These are phyloP conservation scores for Ctenopoma kingsleyae DNA, from an alignment of 2,797 vertebrate species.

Conservation along the genomic window DNA sequence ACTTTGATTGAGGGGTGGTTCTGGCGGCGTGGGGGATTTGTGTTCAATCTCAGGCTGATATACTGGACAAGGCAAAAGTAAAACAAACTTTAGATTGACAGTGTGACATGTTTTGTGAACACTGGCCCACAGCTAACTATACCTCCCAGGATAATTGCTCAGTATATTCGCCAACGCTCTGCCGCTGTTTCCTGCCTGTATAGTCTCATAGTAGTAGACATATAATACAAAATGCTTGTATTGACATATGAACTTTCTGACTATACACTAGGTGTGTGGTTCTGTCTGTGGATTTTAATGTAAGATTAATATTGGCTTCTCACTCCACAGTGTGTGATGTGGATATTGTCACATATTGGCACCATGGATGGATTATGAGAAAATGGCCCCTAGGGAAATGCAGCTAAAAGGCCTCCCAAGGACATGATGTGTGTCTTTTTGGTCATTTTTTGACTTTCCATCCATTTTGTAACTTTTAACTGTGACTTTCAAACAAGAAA, in stretches of 20 bases:
- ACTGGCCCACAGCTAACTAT: conserved; percentile 37
- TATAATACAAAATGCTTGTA: conserved; percentile 23
- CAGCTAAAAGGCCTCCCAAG: too few relatives aligned
- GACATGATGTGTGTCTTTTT: too few relatives aligned
- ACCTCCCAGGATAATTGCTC: conserved; percentile 69
- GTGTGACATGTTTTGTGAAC: conserved; percentile 61
- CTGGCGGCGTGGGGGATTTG: conserved; percentile 26
- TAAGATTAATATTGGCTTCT: conserved; percentile 8
- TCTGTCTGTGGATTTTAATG: background rate
- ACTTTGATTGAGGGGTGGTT: conserved; percentile 15
- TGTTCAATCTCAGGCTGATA: conserved; percentile 42
- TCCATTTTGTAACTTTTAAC: background rate
- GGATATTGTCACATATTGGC: background rate
- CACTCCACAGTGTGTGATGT: background rate
- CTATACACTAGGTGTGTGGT: background rate
- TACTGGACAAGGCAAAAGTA: conserved; percentile 40
- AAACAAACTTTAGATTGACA: conserved; percentile 62
- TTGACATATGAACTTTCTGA: conserved; percentile 9
- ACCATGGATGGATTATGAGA: background rate
- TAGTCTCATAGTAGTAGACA: conserved; percentile 47
- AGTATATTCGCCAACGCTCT: conserved; percentile 40
- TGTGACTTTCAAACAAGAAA: background rate
- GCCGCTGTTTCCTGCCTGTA: conserved; percentile 54
- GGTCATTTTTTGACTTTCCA: background rate
- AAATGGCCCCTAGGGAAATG: too few relatives aligned